phyloP scores from a whole-genome alignment of 2,888 invertebrate genomes.

The Gastrophysa polygoni region DNA sequence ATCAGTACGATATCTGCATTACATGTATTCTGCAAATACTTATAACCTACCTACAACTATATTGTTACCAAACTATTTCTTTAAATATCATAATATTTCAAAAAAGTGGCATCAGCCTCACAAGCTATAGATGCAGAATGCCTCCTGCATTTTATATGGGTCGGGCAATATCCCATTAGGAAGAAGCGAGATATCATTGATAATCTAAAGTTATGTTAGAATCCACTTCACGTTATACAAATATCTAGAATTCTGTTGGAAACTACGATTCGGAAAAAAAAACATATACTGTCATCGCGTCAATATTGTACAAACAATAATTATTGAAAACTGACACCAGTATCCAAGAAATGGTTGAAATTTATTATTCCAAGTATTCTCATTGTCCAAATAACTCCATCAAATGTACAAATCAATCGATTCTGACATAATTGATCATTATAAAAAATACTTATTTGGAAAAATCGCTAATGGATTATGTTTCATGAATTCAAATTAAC shows the following conservation, averaged over 20 bases:
- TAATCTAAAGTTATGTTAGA: constrained; percentile 38
- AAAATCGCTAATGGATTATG: too few species aligned
- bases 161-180: constrained; percentile 46
- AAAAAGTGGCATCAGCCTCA: constrained; percentile 55
- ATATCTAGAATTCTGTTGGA: constrained; percentile 27
- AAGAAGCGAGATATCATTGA: constrained; percentile 52
- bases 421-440: too few species aligned
- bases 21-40: constrained; percentile 53
- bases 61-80: constrained; percentile 42
- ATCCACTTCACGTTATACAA: constrained; percentile 38
- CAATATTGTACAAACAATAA: constrained; percentile 29
- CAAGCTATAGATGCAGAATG: constrained; percentile 45
- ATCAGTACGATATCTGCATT: constrained; percentile 52
- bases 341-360: too few species aligned
- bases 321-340: constrained; percentile 17
- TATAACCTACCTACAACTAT: constrained; percentile 53
- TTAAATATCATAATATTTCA: constrained; percentile 46
- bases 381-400: too few species aligned
- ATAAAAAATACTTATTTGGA: too few species aligned
- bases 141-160: constrained; percentile 36
- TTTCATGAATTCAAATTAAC: too few species aligned
- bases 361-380: too few species aligned
- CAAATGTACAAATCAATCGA: too few species aligned
- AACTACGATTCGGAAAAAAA: constrained; percentile 21
- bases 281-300: constrained; percentile 20